Conservation (phyloP, 2,113 vertebrate genomes). For the Prionailurus bengalensis region DNA sequence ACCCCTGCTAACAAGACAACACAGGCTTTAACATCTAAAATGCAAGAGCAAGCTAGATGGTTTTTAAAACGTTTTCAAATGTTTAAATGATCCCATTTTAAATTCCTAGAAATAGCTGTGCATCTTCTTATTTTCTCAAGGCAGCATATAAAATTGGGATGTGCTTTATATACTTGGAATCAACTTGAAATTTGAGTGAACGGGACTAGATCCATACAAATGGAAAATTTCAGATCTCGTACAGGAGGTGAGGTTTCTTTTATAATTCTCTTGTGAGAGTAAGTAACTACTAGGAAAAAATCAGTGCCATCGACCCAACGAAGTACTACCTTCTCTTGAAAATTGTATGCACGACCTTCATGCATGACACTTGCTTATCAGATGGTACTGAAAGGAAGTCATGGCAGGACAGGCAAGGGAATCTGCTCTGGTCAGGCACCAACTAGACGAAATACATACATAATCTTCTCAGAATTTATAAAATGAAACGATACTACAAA, state of each 20-base stretch:
- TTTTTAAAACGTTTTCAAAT: slow-evolving; percentile 78
- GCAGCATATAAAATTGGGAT: slow-evolving; percentile 76
- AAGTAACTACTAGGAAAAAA: slow-evolving; percentile 35
- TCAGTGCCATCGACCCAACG: slow-evolving; percentile 23
- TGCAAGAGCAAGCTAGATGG: slow-evolving; percentile 70
- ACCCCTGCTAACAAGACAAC: slow-evolving; percentile 75
- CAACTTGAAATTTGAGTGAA: slow-evolving; percentile 65
- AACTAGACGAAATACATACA: slow-evolving; percentile 17
- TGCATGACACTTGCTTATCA: background rate
- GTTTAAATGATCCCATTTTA: slow-evolving; percentile 81
- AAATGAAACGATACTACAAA: slow-evolving; percentile 83
- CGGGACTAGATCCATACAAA: slow-evolving; percentile 62
- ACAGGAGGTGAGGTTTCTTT: slow-evolving; percentile 28
- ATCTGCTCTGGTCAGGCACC: slow-evolving; percentile 63
- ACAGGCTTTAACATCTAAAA: slow-evolving; percentile 83
- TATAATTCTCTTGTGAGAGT: slow-evolving; percentile 53
- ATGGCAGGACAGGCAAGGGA: slow-evolving; percentile 63
- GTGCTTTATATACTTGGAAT: slow-evolving; percentile 59
- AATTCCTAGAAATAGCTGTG: slow-evolving; percentile 83
- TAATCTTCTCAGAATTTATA: slow-evolving; percentile 74
- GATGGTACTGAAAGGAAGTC: slow-evolving; percentile 56
- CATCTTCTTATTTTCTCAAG: slow-evolving; percentile 84
- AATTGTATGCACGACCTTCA: slow-evolving; percentile 64
- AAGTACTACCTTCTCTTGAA: slow-evolving; percentile 66
- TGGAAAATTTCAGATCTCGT: slow-evolving; percentile 60